Percentiles rank a stretch among this genome's conserved stretches.
Evolutionary conservation across 2,113 vertebrate species (phyloP).

Genomic region (Callithrix jacchus): DNA sequence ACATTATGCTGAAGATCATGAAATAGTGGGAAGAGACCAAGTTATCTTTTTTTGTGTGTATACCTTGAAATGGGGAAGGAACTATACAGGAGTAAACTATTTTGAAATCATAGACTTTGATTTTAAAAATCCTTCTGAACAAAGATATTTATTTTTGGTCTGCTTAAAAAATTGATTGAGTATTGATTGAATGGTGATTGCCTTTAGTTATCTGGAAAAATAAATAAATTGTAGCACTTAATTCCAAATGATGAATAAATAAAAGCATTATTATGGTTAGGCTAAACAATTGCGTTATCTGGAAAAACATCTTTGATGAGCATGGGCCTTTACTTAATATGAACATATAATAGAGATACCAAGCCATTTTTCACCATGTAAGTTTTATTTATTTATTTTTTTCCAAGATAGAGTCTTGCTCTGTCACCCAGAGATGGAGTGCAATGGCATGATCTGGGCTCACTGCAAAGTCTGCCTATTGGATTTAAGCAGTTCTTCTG

Average conservation of each 20-base stretch:
- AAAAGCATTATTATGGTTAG: neutral
- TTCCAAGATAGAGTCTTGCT: too few relatives aligned
- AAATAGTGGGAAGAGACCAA: neutral
- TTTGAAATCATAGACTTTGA: neutral
- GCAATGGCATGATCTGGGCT: too few relatives aligned
- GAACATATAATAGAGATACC: neutral
- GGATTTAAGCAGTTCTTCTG: too few relatives aligned
- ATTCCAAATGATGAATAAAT: neutral
- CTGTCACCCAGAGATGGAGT: too few relatives aligned
- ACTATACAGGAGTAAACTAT: neutral
- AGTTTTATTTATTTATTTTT: neutral
- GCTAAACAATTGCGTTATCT: neutral
- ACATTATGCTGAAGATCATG: neutral
- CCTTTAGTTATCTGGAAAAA: conserved; percentile 9
- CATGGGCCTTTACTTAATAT: neutral
- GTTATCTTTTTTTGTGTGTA: neutral
- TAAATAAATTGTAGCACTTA: neutral
- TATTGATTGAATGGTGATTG: neutral
- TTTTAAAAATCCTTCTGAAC: neutral
- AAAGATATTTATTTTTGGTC: neutral
- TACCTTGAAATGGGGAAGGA: neutral
- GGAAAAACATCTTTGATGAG: conserved; percentile 12
- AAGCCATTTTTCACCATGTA: neutral
- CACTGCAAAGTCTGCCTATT: too few relatives aligned
- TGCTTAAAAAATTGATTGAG: neutral